phyloP scores from a whole-genome alignment of 2,113 vertebrate genomes.

The Ictalurus furcatus region DNA sequence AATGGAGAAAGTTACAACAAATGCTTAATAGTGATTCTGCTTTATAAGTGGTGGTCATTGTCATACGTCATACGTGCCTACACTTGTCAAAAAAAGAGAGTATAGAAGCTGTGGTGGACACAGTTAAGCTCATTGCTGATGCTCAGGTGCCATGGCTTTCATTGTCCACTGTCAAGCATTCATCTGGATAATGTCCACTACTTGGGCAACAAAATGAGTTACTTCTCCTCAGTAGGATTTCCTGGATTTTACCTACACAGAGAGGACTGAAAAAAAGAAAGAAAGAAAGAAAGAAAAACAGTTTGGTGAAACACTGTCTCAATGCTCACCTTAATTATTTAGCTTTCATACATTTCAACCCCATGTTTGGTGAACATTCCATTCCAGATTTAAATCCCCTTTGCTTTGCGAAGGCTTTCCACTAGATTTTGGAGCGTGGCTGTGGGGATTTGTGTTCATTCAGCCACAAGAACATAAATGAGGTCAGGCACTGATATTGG shows the following conservation, averaged over 20 bases:
- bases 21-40: not conserved
- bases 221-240: not conserved
- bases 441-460: not conserved
- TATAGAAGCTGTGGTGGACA: not conserved
- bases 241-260: not conserved
- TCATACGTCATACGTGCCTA: not conserved
- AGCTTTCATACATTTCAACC: not conserved
- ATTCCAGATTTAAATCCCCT: no score
- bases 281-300: no score
- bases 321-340: not conserved
- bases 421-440: not conserved
- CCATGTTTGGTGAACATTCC: not conserved
- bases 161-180: not conserved
- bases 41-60: not conserved
- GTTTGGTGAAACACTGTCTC: no score
- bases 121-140: not conserved
- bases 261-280: not conserved
- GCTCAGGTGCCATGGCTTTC: not conserved
- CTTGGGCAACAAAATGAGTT: not conserved
- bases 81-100: not conserved
- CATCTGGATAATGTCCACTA: not conserved
- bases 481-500: not conserved
- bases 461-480: not conserved
- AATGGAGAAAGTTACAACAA: not conserved
- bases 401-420: not conserved